Evolutionary conservation across 1,140 invertebrate genomes (phyloP).

Genomic region (Aphaenogaster floridana): DNA sequence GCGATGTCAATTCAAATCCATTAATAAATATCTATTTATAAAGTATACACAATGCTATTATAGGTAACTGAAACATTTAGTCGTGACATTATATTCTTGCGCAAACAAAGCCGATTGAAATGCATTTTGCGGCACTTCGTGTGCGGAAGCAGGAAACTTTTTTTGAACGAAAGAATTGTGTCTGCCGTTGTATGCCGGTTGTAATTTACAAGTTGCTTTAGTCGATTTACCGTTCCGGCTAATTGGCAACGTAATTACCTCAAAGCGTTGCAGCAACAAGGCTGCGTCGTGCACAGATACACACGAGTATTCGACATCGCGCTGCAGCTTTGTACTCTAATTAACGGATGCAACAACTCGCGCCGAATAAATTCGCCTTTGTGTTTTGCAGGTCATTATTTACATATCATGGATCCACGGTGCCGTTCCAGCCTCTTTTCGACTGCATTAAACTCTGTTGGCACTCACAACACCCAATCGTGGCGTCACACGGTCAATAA

Average conservation of each 20-base stretch:
- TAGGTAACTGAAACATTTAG: slow-evolving; percentile 11
- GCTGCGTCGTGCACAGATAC: slow-evolving; percentile 33
- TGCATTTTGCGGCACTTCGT: background rate
- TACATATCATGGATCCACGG: slow-evolving; percentile 27
- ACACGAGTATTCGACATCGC: slow-evolving; percentile 50
- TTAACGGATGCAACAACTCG: slow-evolving; percentile 58
- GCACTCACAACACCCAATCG: background rate
- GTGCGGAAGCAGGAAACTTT: background rate
- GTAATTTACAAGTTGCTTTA: slow-evolving; percentile 63
- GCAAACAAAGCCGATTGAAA: slow-evolving; percentile 28
- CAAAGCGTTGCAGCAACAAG: slow-evolving; percentile 47
- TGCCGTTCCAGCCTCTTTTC: background rate
- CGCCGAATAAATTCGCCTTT: slow-evolving; percentile 52
- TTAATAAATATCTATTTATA: background rate
- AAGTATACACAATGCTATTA: slow-evolving; percentile 34
- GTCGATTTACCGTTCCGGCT: slow-evolving; percentile 60
- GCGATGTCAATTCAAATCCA: background rate
- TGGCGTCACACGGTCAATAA: background rate
- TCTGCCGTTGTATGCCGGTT: slow-evolving; percentile 11
- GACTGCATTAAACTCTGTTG: slow-evolving; percentile 13
- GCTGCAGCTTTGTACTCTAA: slow-evolving; percentile 57
- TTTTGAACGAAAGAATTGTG: slow-evolving; percentile 1
- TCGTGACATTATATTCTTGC: background rate
- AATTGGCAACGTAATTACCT: slow-evolving; percentile 64
- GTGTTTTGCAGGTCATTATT: slow-evolving; percentile 15